Evolutionary conservation across 2,797 vertebrate genomes (phyloP).

Genomic region (Meriones psammophilus): DNA sequence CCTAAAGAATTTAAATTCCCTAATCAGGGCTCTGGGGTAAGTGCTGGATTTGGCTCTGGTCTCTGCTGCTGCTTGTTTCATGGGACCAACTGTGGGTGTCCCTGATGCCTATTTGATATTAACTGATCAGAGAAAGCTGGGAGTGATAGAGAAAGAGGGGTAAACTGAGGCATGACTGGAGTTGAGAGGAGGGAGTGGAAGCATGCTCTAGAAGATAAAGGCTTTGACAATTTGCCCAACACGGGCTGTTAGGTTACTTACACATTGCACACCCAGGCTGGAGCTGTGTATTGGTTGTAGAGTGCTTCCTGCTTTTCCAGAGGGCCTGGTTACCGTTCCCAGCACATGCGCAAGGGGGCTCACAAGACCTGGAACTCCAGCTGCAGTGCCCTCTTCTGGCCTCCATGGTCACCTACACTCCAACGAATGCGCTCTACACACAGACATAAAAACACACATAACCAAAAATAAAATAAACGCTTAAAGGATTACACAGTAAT

Average conservation of each 20-base stretch:
- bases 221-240: background rate
- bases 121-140: background rate
- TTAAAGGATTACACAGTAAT: background rate
- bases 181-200: background rate
- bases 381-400: background rate
- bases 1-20: constrained; percentile 68
- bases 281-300: background rate
- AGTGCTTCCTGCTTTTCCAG: background rate
- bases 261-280: background rate
- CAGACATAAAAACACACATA: background rate
- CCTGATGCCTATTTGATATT: background rate
- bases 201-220: background rate
- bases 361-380: background rate
- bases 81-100: background rate
- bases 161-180: background rate
- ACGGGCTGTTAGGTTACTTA: background rate
- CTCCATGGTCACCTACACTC: background rate
- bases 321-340: background rate
- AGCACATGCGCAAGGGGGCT: background rate
- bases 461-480: background rate
- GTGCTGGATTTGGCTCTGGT: constrained; percentile 31
- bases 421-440: background rate
- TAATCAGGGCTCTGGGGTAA: background rate
- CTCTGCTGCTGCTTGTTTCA: background rate
- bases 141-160: background rate